phyloP scores from a whole-genome alignment of 2,888 invertebrate species.

The Pandemis cinnamomeana region DNA sequence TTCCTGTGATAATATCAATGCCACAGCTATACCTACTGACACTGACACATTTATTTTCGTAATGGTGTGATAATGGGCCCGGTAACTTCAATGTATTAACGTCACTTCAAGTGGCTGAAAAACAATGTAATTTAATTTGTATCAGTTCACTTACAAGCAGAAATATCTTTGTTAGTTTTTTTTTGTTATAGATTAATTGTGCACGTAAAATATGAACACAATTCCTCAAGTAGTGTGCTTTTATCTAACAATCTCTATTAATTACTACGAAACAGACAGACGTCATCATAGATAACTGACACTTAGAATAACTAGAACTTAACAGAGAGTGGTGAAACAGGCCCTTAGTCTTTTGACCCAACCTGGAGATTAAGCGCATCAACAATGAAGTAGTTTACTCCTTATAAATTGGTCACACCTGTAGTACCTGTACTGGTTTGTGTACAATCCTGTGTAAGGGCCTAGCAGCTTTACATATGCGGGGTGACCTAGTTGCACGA shows the following conservation, averaged over 20 bases:
- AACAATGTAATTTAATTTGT: neutral
- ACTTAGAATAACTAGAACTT: too few relatives aligned
- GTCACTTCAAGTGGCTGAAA: neutral
- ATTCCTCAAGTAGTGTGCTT: too few relatives aligned
- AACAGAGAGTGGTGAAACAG: too few relatives aligned
- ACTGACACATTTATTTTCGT: constrained; percentile 18
- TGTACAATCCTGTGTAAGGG: neutral
- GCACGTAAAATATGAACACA: too few relatives aligned
- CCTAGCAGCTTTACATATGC: neutral
- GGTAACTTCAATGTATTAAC: constrained; percentile 45
- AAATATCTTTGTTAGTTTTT: neutral
- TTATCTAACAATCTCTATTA: too few relatives aligned
- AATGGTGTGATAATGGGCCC: constrained; percentile 19
- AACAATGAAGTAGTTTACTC: neutral
- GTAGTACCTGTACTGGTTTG: neutral
- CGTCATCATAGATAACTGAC: too few relatives aligned
- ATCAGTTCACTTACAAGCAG: neutral
- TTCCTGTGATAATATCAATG: constrained; percentile 49
- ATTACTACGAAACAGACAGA: too few relatives aligned
- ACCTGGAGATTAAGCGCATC: neutral
- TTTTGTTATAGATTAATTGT: too few relatives aligned
- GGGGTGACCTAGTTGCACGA: constrained; percentile 2
- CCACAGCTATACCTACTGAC: constrained; percentile 25
- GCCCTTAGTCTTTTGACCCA: too few relatives aligned
- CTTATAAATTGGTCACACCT: neutral